Base-by-base conservation (phyloP, 1,140 invertebrate genomes). In the Homarus americanus region DNA sequence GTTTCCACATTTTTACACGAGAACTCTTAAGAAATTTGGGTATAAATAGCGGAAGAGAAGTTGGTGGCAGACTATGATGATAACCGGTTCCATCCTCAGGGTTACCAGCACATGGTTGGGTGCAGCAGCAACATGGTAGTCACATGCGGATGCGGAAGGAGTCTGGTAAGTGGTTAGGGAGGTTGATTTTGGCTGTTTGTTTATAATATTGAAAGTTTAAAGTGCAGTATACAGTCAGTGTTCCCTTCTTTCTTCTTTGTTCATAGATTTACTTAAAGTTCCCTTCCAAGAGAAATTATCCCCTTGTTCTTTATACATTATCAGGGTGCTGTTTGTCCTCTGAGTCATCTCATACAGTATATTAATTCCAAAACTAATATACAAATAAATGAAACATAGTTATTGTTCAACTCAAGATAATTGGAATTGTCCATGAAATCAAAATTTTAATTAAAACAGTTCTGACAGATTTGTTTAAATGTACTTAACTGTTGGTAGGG, bases 71-170 rank as follows among this genome's bases (percentile, higher is more conserved):
- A 17, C 41, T 34, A 24, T 82, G 58, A 66, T 53, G 44, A 82
- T 63, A 63, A 49, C 2, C 38, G n/a, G 34, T 49, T 87, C 63
- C 44, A 58, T 82, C 41, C 63, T n/a, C 82, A 92, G 92, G 89
- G 41, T 41, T 92, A 63, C 92, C 92, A 10, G 73, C 92, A 36
- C 92, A 91, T 63, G 90, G 92, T 32, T 92, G 92, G 92, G 87
- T 80, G 53, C 92, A 92, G 28, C 89, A 90, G 63, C 91, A 92
- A 73, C 91, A 92, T 73, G 85, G 87, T 49, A 91, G 89, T 38
- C 92, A 92, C 80, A 89, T 87, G 82, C 80, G 92, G 72, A 91
- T 92, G 89, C 79, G 92, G 32, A 92, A 92, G 82, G 92, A 92
- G 78, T 88, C 85, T 32, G 92, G 92, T 92, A 53, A 84, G 89